A percentile compares a stretch with the other conserved stretches of the same genome.
Evolutionary conservation across 2,797 vertebrate species (phyloP).

Genomic region (Taenioides sp.): DNA sequence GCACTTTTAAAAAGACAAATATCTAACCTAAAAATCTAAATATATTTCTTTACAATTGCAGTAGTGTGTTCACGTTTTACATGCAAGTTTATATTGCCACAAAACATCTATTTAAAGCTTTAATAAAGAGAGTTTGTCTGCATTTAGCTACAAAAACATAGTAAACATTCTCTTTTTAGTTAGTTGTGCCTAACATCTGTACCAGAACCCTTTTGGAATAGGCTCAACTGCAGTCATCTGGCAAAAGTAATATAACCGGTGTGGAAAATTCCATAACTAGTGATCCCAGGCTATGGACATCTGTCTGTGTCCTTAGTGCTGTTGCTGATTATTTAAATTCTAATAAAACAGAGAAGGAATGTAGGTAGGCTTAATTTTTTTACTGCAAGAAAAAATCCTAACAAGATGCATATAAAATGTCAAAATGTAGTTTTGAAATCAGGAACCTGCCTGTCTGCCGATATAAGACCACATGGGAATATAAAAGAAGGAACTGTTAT

Average conservation of each 20-base stretch:
- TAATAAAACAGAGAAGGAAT: background rate
- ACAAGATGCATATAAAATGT: background rate
- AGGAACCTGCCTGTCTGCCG: background rate
- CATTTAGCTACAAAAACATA: conserved; percentile 15
- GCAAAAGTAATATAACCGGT: conserved; percentile 53
- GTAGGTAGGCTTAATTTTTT: background rate
- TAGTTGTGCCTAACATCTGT: conserved; percentile 34
- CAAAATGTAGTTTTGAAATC: background rate
- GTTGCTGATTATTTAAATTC: conserved; percentile 4
- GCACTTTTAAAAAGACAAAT: background rate
- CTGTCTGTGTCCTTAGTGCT: conserved; percentile 16
- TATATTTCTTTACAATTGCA: background rate
- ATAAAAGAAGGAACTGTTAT: too few species aligned
- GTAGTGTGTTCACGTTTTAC: background rate
- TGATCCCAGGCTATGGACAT: conserved; percentile 40
- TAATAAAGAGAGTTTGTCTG: background rate
- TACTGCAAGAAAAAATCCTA: background rate
- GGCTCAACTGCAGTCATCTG: conserved; percentile 56
- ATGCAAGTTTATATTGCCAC: background rate
- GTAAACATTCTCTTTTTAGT: conserved; percentile 42
- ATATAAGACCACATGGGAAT: too few species aligned
- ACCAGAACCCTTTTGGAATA: conserved; percentile 48
- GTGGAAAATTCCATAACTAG: conserved; percentile 67
- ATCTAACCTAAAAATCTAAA: background rate
- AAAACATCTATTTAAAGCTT: background rate